Evolutionary conservation across 2,888 invertebrate genomes (phyloP), one percentile per base, ranked within the genome.

Genomic region (Pseudococcus jackbeardsleyi): DNA sequence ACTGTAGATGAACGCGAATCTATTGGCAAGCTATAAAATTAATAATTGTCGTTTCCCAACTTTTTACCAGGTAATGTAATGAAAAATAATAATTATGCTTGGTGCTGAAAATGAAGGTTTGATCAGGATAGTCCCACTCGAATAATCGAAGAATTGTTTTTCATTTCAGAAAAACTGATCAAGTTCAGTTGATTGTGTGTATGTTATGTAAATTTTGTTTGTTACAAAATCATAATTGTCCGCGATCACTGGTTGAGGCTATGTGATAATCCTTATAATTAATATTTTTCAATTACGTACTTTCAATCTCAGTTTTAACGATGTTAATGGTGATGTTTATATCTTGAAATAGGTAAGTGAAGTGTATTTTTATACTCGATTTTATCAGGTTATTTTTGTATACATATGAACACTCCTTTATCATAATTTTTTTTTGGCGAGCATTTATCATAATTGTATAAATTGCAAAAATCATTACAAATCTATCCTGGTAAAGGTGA

Each of bases 331-430:
- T 46, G 6, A 82, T 22, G 46, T 46, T 46, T n/a, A 82, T 82
- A 46, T 82, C 46, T 82, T 46, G 46, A 82, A 82, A 46, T 82
- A 82, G 79, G 79, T 82, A 19, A 82, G 79, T 46, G 46, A 46
- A 82, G 46, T 46, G 46, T 82, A 82, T 82, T 82, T 82, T 46
- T 82, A 46, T 46, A 46, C 22, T 19, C 0, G 79, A 82, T 77
- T 42, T 77, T 39, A 82, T 82, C 19, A 46, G 15, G 79, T 39
- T 82, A 82, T 82, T 42, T 46, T 46, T 82, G 11, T 82, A 39
- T 64, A 22, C 12, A 8, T 22, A 22, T 3, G 15, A 64, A 22
- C 15, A 64, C 64, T 19, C 64, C 22, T 22, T 19, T 12, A 64
- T 64, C 11, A 64, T 11, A 22, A 22, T 64, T 22, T 9, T 22